These are phyloP conservation scores for Busseola fusca DNA, from an alignment of 2,888 invertebrate species.

Conservation along the genomic window DNA sequence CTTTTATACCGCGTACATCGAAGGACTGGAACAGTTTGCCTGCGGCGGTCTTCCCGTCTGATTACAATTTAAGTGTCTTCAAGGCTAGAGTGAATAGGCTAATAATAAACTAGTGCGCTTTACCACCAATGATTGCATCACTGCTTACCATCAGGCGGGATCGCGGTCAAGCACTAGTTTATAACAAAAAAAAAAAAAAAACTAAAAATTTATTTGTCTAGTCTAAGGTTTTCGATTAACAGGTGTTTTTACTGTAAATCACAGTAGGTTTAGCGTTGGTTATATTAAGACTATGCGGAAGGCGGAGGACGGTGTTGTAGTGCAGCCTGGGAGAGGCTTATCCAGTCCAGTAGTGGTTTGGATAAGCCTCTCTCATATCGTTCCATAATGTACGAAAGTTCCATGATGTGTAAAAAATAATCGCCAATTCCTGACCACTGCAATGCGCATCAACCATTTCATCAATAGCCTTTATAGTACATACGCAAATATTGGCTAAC, in stretches of 20 bases:
- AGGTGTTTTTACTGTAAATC: constrained; percentile 7
- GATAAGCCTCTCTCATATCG: too few relatives aligned
- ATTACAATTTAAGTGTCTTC: too few relatives aligned
- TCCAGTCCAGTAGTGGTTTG: background rate
- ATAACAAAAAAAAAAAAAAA: too few relatives aligned
- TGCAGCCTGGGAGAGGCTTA: background rate
- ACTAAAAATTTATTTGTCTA: constrained; percentile 23
- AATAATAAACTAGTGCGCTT: too few relatives aligned
- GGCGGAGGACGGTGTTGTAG: background rate
- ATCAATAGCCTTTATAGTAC: background rate
- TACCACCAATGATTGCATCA: too few relatives aligned
- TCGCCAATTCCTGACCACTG: background rate
- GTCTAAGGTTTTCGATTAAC: background rate
- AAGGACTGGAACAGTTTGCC: too few relatives aligned
- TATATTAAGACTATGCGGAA: background rate
- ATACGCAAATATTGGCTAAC: constrained; percentile 9
- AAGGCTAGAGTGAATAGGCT: too few relatives aligned
- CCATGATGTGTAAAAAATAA: background rate
- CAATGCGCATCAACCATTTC: constrained; percentile 6
- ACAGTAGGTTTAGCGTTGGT: background rate
- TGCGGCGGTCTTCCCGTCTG: too few relatives aligned
- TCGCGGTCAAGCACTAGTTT: too few relatives aligned
- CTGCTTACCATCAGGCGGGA: too few relatives aligned
- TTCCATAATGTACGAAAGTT: background rate
- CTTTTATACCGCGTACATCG: too few relatives aligned